phyloP scores from a whole-genome alignment of 2,888 invertebrate species.

The Tetrapedia diversipes region DNA sequence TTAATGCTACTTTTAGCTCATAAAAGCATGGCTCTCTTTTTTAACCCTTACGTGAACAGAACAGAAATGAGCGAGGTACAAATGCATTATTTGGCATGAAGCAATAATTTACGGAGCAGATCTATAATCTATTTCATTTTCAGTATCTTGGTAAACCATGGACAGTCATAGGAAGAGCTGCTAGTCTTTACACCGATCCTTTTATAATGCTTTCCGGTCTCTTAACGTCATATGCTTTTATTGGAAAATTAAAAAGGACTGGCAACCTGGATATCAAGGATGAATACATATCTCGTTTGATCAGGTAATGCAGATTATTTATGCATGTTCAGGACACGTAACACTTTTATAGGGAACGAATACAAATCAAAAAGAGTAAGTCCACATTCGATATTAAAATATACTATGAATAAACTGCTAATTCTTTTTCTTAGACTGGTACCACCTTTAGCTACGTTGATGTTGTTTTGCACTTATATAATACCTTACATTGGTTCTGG shows the following conservation, averaged over 20 bases:
- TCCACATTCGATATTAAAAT: neutral
- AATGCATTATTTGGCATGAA: constrained; percentile 6
- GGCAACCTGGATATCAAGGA: constrained; percentile 85
- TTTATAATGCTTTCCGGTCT: constrained; percentile 89
- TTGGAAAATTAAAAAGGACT: constrained; percentile 85
- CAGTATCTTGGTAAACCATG: constrained; percentile 86
- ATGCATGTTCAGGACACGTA: no score
- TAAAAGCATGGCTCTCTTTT: constrained; percentile 89
- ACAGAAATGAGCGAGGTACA: constrained; percentile 87
- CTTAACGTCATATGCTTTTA: constrained; percentile 86
- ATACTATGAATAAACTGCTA: neutral
- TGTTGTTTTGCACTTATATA: constrained; percentile 88
- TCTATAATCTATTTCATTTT: constrained; percentile 2
- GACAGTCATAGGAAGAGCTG: constrained; percentile 88
- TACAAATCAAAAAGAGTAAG: neutral
- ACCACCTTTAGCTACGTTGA: constrained; percentile 87
- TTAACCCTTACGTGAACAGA: constrained; percentile 87
- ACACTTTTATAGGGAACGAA: no score
- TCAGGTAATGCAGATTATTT: constrained; percentile 80
- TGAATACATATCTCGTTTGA: constrained; percentile 86
- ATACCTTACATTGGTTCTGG: constrained; percentile 86
- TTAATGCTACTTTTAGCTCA: constrained; percentile 86
- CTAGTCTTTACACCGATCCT: constrained; percentile 89
- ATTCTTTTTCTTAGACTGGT: constrained; percentile 83
- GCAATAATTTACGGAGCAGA: neutral